Evolutionary conservation across 2,888 invertebrate species (phyloP), one percentile per base, ranked within the genome.

Genomic region (Watsonalla cultraria): DNA sequence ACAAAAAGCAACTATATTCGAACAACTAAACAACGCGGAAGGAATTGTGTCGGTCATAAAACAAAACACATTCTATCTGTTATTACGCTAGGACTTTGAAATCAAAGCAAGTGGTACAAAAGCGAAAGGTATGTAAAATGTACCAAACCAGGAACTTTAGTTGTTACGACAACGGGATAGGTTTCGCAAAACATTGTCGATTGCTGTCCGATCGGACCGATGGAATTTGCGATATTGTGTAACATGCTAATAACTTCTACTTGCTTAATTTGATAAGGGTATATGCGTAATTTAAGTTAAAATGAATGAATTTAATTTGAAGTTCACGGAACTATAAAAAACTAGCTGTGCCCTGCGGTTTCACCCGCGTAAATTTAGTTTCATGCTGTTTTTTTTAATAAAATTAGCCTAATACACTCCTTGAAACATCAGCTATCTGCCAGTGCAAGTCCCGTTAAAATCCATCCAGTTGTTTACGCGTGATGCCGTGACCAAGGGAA

Each of bases 161-260:
- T 59, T 58, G 57, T 55, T 37, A 37, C 45, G 48, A 58, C 71
- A 68, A 62, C 64, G 63, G 73, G 68, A 70, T 59, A 61, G 56
- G 68, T 79, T 78, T 78, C 74, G 66, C 66, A 76, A 77, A 55
- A 56, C 54, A 62, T 66, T 66, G 64, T 66, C 65, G 65, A 66
- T 65, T 64, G 64, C 61, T 54, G 51, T 52, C 51, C 55, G 56
- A 71, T 71, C 67, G 58, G 54, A 45, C 51, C 63, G 54, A 59
- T 64, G 65, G 58, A 65, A 67, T 63, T 59, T 56, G 61, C 63
- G 64, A 67, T 61, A 59, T 50, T 52, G 66, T 69, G 64, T 66
- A 62, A 68, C 70, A 69, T 54, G 51, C 49, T 55, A 47, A 53
- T 54, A 55, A 49, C 15, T 8, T 57, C 53, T 57, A 57, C 39